Evolutionary conservation across 2,113 vertebrate genomes (phyloP).

Genomic region (Porphyrio hochstetteri): DNA sequence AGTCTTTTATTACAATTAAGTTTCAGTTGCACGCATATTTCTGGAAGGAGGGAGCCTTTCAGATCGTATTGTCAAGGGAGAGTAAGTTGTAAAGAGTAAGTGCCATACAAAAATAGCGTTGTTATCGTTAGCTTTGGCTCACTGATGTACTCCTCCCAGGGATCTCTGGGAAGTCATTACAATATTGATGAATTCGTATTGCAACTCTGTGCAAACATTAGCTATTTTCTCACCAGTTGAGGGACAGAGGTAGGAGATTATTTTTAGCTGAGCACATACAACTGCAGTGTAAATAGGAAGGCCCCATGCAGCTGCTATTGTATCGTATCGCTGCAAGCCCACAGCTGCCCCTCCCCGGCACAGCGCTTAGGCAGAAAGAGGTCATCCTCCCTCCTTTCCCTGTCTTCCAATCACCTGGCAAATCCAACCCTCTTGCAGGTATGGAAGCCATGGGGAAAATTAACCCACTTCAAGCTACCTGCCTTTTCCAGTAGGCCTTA

Average conservation of each 20-base stretch:
- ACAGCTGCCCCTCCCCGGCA: neutral
- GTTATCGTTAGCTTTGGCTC: conserved; percentile 39
- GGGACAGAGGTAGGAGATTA: conserved; percentile 15
- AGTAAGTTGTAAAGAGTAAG: neutral
- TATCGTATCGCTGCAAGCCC: neutral
- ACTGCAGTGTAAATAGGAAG: neutral
- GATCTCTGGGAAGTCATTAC: conserved; percentile 45
- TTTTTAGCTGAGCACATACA: conserved; percentile 24
- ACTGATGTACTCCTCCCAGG: neutral
- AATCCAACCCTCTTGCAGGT: neutral
- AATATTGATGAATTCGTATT: conserved; percentile 27
- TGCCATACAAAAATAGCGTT: neutral
- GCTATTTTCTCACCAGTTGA: neutral
- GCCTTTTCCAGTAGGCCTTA: neutral
- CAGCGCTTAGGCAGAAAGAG: neutral
- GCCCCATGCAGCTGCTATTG: neutral
- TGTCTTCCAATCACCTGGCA: neutral
- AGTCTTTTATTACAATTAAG: neutral
- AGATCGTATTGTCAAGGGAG: neutral
- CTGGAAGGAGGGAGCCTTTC: neutral
- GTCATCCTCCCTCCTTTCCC: neutral
- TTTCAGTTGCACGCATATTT: neutral
- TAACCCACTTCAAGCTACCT: neutral
- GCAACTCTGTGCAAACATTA: neutral
- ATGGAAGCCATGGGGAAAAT: neutral